Evolutionary conservation across 2,113 vertebrate genomes (phyloP).

Genomic region (Murina feae): DNA sequence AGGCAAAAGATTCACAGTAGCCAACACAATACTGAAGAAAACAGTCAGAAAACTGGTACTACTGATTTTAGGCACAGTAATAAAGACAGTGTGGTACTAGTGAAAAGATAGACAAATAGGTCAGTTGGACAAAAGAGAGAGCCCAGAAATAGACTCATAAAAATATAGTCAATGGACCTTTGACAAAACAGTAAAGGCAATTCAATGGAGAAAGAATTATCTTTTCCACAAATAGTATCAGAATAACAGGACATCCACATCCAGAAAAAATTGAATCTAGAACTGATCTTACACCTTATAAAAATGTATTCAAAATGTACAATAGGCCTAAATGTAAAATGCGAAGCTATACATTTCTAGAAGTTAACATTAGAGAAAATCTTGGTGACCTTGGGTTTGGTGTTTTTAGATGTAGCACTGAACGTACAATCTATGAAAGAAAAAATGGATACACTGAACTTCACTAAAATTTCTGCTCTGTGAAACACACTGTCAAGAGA

Average conservation of each 20-base stretch:
- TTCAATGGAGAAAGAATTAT: background rate
- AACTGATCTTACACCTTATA: background rate
- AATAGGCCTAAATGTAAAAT: background rate
- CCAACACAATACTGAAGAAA: background rate
- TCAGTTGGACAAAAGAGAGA: background rate
- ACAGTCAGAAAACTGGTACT: background rate
- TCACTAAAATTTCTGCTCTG: background rate
- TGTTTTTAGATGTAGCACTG: background rate
- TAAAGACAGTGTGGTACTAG: background rate
- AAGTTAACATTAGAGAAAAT: background rate
- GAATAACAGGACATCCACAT: background rate
- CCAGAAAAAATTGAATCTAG: background rate
- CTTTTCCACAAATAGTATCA: background rate
- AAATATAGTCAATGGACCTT: background rate
- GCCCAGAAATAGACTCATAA: background rate
- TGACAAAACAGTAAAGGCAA: background rate
- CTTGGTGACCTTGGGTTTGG: background rate
- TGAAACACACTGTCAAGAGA: background rate
- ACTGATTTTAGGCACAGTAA: background rate
- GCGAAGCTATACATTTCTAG: background rate
- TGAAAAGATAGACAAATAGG: background rate
- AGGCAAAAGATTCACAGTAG: background rate
- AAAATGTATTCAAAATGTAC: background rate
- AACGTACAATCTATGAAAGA: background rate
- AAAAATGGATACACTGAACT: background rate